Percentiles rank a stretch among this genome's conserved stretches.
These are phyloP conservation scores for Exocentrus adspersus DNA, from an alignment of 2,888 invertebrate genomes.

Conservation along the genomic window DNA sequence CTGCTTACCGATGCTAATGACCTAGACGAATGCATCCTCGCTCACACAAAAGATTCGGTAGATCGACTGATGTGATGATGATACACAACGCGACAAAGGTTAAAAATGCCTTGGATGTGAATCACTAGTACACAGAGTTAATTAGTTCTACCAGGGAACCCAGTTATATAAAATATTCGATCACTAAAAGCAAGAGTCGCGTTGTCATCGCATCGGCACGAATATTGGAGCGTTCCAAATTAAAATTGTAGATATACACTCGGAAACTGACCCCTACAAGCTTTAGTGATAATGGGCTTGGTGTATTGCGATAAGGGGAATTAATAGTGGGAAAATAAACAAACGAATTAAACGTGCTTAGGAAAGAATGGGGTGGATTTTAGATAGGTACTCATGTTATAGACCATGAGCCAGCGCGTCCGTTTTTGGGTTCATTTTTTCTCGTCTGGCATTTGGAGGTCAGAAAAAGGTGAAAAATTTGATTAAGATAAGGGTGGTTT, in stretches of 20 bases:
- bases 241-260: conserved; percentile 8
- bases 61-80: conserved; percentile 14
- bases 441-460: too few species aligned
- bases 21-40: conserved; percentile 12
- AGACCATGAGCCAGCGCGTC: too few species aligned
- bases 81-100: conserved; percentile 14
- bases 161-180: neutral
- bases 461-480: too few species aligned
- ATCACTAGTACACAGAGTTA: conserved; percentile 16
- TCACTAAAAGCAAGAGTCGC: neutral
- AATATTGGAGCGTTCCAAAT: neutral
- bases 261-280: conserved; percentile 19
- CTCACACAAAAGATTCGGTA: conserved; percentile 14
- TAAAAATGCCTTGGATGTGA: conserved; percentile 14
- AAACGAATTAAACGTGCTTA: neutral
- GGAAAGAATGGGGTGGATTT: too few species aligned
- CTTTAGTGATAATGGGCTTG: conserved; percentile 3
- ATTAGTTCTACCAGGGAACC: conserved; percentile 13
- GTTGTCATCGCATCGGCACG: neutral
- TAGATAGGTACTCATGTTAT: too few species aligned
- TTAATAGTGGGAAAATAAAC: conserved; percentile 12
- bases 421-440: too few species aligned
- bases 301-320: conserved; percentile 7
- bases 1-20: conserved; percentile 12
- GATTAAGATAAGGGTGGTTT: too few species aligned